A percentile compares a stretch with the other conserved stretches of the same genome.
Conservation (phyloP, 1,140 invertebrate genomes). For the Aphaenogaster rudis region DNA sequence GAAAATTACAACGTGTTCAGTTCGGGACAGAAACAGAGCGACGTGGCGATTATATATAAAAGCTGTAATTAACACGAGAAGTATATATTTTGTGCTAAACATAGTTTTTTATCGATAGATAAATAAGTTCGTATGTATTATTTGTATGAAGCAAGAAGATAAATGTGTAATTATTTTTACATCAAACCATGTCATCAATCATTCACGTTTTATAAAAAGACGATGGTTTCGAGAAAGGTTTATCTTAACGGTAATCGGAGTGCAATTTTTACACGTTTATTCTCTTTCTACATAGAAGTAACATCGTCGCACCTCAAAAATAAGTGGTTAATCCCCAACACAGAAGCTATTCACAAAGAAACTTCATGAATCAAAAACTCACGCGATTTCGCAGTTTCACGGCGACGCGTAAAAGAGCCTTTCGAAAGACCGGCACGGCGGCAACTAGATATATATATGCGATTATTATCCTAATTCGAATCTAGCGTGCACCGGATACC, state of each 20-base stretch:
- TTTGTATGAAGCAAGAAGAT: not conserved
- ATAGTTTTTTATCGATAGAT: not conserved
- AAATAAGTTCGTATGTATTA: conserved; percentile 24
- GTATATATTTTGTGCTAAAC: not conserved
- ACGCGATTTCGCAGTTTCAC: conserved; percentile 71
- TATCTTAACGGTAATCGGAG: not conserved
- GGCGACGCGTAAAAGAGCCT: conserved; percentile 11
- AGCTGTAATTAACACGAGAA: conserved; percentile 31
- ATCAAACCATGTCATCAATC: not conserved
- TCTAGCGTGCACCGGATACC: conserved; percentile 64
- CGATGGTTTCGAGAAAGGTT: not conserved
- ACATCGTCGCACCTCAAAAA: not conserved
- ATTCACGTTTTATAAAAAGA: not conserved
- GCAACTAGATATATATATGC: conserved; percentile 1
- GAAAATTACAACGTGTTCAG: conserved; percentile 20
- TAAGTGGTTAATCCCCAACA: not conserved
- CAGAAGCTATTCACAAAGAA: conserved; percentile 16
- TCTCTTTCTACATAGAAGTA: conserved; percentile 27
- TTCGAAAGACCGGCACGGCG: conserved; percentile 29
- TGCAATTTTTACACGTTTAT: conserved; percentile 1
- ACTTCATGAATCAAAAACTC: conserved; percentile 39
- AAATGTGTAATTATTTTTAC: conserved; percentile 1
- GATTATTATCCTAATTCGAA: conserved; percentile 74
- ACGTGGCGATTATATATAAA: conserved; percentile 17
- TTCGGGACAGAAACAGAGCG: conserved; percentile 16